Evolutionary conservation across 2,113 vertebrate species (phyloP).

Genomic region (Zosterops borbonicus): DNA sequence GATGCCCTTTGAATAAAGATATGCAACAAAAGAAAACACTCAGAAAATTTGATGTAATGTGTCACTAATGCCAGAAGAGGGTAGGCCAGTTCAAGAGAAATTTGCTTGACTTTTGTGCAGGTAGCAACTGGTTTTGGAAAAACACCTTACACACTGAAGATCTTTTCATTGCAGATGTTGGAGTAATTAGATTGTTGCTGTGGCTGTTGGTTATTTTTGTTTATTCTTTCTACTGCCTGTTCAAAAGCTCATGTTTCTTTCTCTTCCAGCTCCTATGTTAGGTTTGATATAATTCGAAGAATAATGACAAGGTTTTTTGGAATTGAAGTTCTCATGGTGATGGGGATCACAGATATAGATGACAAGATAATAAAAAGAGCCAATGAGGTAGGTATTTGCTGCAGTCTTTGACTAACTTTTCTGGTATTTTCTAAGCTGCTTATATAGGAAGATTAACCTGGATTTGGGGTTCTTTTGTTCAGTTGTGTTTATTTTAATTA

Average conservation of each 20-base stretch:
- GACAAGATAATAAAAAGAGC: slow-evolving; percentile 93
- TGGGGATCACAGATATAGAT: slow-evolving; percentile 96
- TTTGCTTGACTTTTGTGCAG: slow-evolving; percentile 19
- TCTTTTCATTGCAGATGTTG: background rate
- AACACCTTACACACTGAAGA: background rate
- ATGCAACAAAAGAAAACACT: background rate
- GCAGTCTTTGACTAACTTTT: background rate
- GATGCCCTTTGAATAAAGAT: background rate
- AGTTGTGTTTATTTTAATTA: background rate
- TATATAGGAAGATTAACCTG: background rate
- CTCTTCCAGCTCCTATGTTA: slow-evolving; percentile 89
- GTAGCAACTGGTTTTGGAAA: background rate
- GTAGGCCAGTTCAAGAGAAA: slow-evolving; percentile 63
- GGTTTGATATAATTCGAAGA: slow-evolving; percentile 92
- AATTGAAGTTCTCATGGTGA: slow-evolving; percentile 86
- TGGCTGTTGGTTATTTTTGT: background rate
- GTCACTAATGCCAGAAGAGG: slow-evolving; percentile 70
- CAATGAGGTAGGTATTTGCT: slow-evolving; percentile 76
- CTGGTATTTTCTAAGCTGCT: background rate
- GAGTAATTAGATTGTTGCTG: background rate
- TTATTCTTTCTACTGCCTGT: background rate
- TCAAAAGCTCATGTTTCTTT: background rate
- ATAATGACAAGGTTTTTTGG: slow-evolving; percentile 85
- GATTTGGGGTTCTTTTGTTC: background rate
- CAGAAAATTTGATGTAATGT: slow-evolving; percentile 58